phyloP scores from a whole-genome alignment of 2,888 invertebrate species.

The Hirtodrosophila confusa region DNA sequence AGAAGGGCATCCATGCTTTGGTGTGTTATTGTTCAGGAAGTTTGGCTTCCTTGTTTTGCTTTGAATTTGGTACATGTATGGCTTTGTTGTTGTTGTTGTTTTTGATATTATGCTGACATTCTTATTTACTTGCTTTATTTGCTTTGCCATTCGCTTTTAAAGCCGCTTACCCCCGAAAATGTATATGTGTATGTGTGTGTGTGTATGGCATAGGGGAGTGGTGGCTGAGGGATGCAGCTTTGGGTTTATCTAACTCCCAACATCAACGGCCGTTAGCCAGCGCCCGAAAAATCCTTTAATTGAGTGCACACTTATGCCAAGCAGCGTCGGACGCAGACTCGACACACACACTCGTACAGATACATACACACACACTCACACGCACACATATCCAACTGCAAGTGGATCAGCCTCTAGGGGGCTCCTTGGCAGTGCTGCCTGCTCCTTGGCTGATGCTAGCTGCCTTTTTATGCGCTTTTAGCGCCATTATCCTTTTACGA shows the following conservation, averaged over 20 bases:
- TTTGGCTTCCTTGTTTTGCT: too few relatives aligned
- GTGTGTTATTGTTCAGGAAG: too few relatives aligned
- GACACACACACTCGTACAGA: neutral
- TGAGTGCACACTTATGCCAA: conserved; percentile 75
- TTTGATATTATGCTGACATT: conserved; percentile 25
- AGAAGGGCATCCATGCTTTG: too few relatives aligned
- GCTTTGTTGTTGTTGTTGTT: conserved; percentile 2
- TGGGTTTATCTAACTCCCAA: conserved; percentile 56
- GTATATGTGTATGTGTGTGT: conserved; percentile 4
- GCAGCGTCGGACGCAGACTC: conserved; percentile 31
- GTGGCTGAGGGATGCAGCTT: conserved; percentile 10
- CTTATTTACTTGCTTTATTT: conserved; percentile 35
- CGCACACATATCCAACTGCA: conserved; percentile 15
- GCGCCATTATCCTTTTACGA: conserved; percentile 80
- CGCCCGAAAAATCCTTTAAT: conserved; percentile 71
- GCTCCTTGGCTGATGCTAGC: conserved; percentile 24
- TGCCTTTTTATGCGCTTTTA: conserved; percentile 78
- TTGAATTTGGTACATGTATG: too few relatives aligned
- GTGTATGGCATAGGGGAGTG: neutral
- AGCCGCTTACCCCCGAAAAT: conserved; percentile 31
- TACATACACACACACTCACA: neutral
- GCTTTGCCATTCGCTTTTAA: conserved; percentile 19
- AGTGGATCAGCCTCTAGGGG: neutral
- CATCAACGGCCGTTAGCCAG: conserved; percentile 55
- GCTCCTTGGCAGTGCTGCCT: conserved; percentile 11